phyloP scores from a whole-genome alignment of 1,140 invertebrate species.

The Venturia canescens region DNA sequence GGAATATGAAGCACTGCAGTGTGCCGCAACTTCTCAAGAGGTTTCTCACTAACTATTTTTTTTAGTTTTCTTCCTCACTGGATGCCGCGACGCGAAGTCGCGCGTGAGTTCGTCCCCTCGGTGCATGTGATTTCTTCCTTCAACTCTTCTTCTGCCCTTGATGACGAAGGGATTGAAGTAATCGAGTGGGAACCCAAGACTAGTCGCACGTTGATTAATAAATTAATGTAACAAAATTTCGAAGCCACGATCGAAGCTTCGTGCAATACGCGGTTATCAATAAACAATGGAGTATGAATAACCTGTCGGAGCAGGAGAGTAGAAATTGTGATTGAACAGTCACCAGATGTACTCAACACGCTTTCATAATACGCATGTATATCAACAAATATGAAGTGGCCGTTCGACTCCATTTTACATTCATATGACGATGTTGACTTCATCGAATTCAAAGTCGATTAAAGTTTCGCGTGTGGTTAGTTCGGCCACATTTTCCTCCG shows the following conservation, averaged over 20 bases:
- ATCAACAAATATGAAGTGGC: not conserved
- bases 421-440: conserved; percentile 38
- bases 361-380: not conserved
- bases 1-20: conserved; percentile 35
- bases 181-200: conserved; percentile 19
- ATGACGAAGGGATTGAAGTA: conserved; percentile 40
- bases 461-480: conserved; percentile 5
- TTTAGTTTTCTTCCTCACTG: not conserved
- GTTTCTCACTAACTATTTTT: not conserved
- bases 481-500: not conserved
- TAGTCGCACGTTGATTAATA: conserved; percentile 28
- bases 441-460: conserved; percentile 46
- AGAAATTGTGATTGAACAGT: conserved; percentile 11
- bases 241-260: not conserved
- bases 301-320: not conserved
- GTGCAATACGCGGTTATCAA: not conserved
- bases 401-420: conserved; percentile 17
- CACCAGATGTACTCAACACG: not conserved
- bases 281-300: not conserved
- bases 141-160: not conserved
- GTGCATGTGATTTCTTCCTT: not conserved
- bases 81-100: not conserved
- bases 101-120: not conserved
- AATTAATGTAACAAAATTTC: conserved; percentile 7
- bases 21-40: not conserved